Conservation (phyloP, 2,113 vertebrate genomes). For the Varanus salvator region DNA sequence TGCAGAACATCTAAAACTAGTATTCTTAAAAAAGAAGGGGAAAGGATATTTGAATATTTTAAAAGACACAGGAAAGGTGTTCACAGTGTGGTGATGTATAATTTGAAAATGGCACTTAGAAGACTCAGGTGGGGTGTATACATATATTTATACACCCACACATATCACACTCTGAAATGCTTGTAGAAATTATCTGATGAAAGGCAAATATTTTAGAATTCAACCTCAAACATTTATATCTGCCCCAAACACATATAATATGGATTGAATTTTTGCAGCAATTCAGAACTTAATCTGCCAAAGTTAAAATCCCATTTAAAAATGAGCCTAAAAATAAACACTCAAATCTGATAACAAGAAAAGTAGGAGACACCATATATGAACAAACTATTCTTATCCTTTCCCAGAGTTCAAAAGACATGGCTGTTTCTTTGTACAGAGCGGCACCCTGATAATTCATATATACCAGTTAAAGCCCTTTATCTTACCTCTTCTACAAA, state of each 20-base stretch:
- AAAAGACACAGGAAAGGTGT: background rate
- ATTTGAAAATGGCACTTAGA: conserved; percentile 18
- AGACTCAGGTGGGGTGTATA: background rate
- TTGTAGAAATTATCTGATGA: conserved; percentile 27
- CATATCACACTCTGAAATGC: background rate
- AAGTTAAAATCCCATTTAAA: background rate
- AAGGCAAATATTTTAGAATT: conserved; percentile 20
- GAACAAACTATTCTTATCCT: conserved; percentile 12
- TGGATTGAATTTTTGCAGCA: background rate
- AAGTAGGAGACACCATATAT: conserved; percentile 38
- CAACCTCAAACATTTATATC: conserved; percentile 31
- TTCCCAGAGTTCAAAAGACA: conserved; percentile 62
- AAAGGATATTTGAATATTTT: background rate
- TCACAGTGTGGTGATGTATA: background rate
- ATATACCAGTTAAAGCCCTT: conserved; percentile 63
- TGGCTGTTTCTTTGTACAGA: conserved; percentile 52
- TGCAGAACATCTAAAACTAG: background rate
- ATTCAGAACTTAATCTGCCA: conserved; percentile 21
- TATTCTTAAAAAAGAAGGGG: background rate
- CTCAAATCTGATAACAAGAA: conserved; percentile 26
- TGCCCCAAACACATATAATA: conserved; percentile 32
- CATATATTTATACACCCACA: background rate
- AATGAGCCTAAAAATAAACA: conserved; percentile 13
- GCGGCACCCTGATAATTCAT: conserved; percentile 62
- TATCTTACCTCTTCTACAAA: conserved; percentile 72